A percentile compares a stretch with the other conserved stretches of the same genome.
phyloP scores from a whole-genome alignment of 2,797 vertebrate genomes.

The Lates japonicus region DNA sequence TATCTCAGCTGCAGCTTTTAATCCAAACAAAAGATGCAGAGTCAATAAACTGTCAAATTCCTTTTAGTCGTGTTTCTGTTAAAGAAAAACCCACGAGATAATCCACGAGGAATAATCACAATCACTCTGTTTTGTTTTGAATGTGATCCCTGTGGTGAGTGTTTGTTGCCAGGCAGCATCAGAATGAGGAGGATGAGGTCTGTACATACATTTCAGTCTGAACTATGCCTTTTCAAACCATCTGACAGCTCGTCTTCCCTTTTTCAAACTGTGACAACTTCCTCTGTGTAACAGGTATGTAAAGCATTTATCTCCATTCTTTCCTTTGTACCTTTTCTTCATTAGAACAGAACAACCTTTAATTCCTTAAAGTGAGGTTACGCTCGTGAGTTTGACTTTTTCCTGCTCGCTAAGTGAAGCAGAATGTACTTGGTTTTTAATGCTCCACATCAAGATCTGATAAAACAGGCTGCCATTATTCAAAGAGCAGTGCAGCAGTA shows the following conservation, averaged over 20 bases:
- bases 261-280: neutral
- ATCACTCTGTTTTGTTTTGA: neutral
- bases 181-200: neutral
- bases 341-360: neutral
- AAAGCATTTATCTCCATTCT: neutral
- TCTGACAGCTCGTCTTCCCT: neutral
- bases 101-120: neutral
- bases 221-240: neutral
- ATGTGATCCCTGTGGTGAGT: neutral
- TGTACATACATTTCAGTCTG: neutral
- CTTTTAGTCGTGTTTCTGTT: neutral
- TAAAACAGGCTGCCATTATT: neutral
- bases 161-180: neutral
- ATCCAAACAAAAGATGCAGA: too few relatives aligned
- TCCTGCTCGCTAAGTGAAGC: neutral
- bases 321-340: neutral
- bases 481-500: neutral
- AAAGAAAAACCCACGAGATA: too few relatives aligned
- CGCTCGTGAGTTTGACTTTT: neutral
- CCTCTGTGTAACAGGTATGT: slow-evolving; percentile 9
- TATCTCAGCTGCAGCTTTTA: too few relatives aligned
- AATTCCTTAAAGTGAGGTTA: too few relatives aligned
- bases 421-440: neutral
- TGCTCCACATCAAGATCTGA: neutral
- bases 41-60: neutral